Percentiles rank a stretch among this genome's conserved stretches.
phyloP scores from a whole-genome alignment of 2,797 vertebrate species.

The Apodemus agrarius region DNA sequence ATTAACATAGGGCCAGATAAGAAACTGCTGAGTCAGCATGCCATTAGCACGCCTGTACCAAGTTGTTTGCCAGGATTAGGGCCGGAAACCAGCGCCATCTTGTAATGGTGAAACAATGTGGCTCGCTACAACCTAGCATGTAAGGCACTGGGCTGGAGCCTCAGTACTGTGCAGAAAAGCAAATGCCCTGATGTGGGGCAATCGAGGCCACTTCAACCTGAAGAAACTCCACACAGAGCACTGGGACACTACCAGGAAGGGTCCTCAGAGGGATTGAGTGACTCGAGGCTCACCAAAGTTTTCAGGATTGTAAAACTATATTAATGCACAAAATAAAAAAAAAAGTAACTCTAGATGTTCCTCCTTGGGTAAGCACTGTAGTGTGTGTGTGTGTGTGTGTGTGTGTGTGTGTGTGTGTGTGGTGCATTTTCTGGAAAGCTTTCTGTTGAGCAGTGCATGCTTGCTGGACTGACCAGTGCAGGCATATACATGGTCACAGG shows the following conservation, averaged over 20 bases:
- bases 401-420: not conserved
- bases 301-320: slow-evolving; percentile 44
- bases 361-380: not conserved
- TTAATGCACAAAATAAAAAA: slow-evolving; percentile 39
- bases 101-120: no score
- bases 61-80: no score
- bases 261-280: slow-evolving; percentile 18
- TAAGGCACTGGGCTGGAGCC: not conserved
- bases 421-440: not conserved
- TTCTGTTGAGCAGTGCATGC: no score
- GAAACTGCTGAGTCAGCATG: no score
- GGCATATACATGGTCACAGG: not conserved
- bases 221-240: not conserved
- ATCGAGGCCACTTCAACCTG: slow-evolving; percentile 13
- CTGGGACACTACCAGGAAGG: not conserved
- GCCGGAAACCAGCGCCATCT: no score
- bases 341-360: slow-evolving; percentile 13
- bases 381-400: not conserved
- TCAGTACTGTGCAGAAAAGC: not conserved
- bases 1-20: no score
- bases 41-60: no score
- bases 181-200: not conserved
- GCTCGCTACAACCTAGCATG: no score
- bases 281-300: slow-evolving; percentile 62
- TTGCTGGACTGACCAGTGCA: not conserved